Percentiles rank a stretch among this genome's conserved stretches.
phyloP scores from a whole-genome alignment of 2,113 vertebrate genomes.

The Notothenia rossii region DNA sequence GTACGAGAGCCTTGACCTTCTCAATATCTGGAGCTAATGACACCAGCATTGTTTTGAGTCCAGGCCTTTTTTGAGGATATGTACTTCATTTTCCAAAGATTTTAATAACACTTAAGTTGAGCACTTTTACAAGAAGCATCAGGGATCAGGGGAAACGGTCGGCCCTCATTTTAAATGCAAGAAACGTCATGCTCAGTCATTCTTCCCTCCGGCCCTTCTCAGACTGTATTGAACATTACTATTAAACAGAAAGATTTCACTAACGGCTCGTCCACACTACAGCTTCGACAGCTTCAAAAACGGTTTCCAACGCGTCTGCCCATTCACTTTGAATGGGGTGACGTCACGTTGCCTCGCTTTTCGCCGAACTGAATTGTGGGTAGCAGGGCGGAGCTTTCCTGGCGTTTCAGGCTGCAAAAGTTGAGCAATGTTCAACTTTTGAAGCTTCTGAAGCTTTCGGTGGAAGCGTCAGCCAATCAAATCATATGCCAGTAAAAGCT shows the following conservation, averaged over 20 bases:
- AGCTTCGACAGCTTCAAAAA: too few species aligned
- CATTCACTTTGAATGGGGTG: too few species aligned
- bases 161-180: neutral
- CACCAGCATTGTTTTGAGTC: neutral
- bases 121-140: conserved; percentile 2
- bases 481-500: too few species aligned
- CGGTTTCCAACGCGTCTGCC: too few species aligned
- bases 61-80: neutral
- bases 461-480: too few species aligned
- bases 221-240: neutral
- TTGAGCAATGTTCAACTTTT: too few species aligned
- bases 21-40: neutral
- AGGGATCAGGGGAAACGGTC: neutral
- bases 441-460: too few species aligned
- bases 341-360: too few species aligned
- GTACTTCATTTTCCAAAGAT: conserved; percentile 4
- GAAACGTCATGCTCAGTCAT: neutral
- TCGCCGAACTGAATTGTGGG: too few species aligned
- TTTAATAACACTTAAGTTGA: conserved; percentile 1
- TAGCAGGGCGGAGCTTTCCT: too few species aligned
- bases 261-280: too few species aligned
- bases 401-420: too few species aligned
- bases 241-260: conserved; percentile 1
- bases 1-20: neutral
- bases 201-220: neutral